Evolutionary conservation across 2,888 invertebrate genomes (phyloP), one percentile per base, ranked within the genome.

Genomic region (Eupithecia tripunctaria): DNA sequence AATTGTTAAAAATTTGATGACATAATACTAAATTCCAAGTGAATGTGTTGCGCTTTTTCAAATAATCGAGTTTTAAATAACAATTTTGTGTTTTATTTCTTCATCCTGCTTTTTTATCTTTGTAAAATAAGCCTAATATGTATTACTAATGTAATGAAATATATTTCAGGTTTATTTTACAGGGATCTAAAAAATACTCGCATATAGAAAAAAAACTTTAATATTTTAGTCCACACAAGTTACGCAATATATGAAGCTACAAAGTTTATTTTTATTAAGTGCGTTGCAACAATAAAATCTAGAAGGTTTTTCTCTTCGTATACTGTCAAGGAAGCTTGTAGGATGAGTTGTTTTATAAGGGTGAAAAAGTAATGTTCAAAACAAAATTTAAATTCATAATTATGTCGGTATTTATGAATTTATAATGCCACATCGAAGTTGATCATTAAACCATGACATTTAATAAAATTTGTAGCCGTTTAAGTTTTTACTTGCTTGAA

Each of bases 41-140:
- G 85, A 84, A 91, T 90, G 91, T 91, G 89, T 92, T 90, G 89
- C 89, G 91, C 91, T 93, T 92, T 86, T 91, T 90, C 88, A 88
- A 92, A 93, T 93, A 93, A 93, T 93, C 93, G 92, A 89, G 86
- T 90, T 91, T 92, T 92, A 89, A 89, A 89, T 91, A 92, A 93
- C 90, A 87, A 21, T 67, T 71, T 47, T 82, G 88, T 86, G 88
- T 93, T 92, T 91, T 88, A 90, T 91, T 92, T 88, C 29, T 64
- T 47, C 29, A 38, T 38, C 64, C 15, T 36, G 10, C 6, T 2
- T n/a, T 36, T 32, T 63, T 62, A 21, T 51, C 10, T 12, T 4
- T 56, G 1, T 25, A 25, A 25, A 56, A 56, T 56, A 25, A 51
- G 51, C 0, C 4, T 47, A 21, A 21, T n/a, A 21, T 51, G 2